Evolutionary conservation across 2,888 invertebrate genomes (phyloP).

Genomic region (Oscheius sp.): DNA sequence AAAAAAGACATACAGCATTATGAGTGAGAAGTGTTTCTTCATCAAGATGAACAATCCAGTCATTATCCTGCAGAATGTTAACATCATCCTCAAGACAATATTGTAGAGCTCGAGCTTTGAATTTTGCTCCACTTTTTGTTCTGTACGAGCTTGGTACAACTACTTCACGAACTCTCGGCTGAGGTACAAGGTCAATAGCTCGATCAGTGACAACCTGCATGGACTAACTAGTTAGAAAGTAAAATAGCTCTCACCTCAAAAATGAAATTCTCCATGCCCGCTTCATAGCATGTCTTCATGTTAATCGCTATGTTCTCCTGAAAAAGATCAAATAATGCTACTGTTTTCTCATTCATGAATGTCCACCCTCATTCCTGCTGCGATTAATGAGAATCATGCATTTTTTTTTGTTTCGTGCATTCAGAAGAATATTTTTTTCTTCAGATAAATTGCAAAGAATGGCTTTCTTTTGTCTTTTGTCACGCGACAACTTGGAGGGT

Average conservation of each 20-base stretch:
- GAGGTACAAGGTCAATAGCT: slow-evolving; percentile 71
- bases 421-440: no score
- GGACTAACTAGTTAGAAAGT: no score
- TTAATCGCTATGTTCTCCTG: slow-evolving; percentile 67
- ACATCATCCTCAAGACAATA: slow-evolving; percentile 91
- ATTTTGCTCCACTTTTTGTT: slow-evolving; percentile 89
- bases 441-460: no score
- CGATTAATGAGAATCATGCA: no score
- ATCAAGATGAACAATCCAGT: slow-evolving; percentile 91
- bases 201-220: slow-evolving; percentile 92
- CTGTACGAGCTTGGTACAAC: slow-evolving; percentile 79
- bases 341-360: no score
- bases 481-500: neutral
- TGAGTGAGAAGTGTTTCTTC: slow-evolving; percentile 94
- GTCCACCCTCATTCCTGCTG: no score
- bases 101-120: slow-evolving; percentile 91
- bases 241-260: no score
- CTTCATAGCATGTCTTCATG: slow-evolving; percentile 76
- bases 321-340: no score
- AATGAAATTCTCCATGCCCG: slow-evolving; percentile 91
- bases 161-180: slow-evolving; percentile 81
- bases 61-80: slow-evolving; percentile 80
- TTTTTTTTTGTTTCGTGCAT: no score
- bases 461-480: no score
- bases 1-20: slow-evolving; percentile 78